A percentile compares a stretch with the other conserved stretches of the same genome.
Conservation (phyloP, 2,888 invertebrate genomes). For the Orgyia antiqua region DNA sequence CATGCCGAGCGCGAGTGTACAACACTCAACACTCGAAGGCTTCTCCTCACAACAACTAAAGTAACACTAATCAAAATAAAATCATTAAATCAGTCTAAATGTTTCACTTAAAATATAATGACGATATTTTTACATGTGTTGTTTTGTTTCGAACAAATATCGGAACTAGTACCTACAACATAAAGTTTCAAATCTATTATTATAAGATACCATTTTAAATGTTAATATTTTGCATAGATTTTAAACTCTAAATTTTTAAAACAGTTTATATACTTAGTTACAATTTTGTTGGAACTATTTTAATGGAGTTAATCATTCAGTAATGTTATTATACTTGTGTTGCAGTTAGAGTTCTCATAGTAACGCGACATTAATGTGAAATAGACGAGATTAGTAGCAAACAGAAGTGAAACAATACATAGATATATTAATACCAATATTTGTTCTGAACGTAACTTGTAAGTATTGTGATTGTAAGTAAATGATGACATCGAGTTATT, state of each 20-base stretch:
- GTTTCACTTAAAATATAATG: slow-evolving; percentile 50
- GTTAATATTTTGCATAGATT: neutral
- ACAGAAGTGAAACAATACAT: too few relatives aligned
- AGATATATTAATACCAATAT: slow-evolving; percentile 2
- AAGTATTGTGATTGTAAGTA: slow-evolving; percentile 3
- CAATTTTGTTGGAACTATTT: too few relatives aligned
- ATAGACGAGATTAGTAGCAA: too few relatives aligned
- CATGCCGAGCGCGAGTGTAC: neutral
- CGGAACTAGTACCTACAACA: neutral
- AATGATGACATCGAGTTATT: neutral
- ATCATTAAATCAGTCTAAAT: slow-evolving; percentile 62
- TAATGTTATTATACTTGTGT: too few relatives aligned
- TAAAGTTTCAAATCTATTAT: too few relatives aligned
- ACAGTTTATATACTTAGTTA: too few relatives aligned
- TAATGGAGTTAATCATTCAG: too few relatives aligned
- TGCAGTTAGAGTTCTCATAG: too few relatives aligned
- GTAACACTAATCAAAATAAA: slow-evolving; percentile 26
- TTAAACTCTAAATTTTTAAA: neutral
- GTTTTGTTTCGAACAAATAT: neutral
- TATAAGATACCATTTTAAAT: too few relatives aligned
- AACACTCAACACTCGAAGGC: too few relatives aligned
- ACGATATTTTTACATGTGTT: slow-evolving; percentile 9
- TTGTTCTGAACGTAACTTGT: slow-evolving; percentile 6
- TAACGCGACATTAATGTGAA: too few relatives aligned
- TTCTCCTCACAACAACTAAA: neutral